Evolutionary conservation across 2,797 vertebrate species (phyloP).

Genomic region (Chrysocyon brachyurus): DNA sequence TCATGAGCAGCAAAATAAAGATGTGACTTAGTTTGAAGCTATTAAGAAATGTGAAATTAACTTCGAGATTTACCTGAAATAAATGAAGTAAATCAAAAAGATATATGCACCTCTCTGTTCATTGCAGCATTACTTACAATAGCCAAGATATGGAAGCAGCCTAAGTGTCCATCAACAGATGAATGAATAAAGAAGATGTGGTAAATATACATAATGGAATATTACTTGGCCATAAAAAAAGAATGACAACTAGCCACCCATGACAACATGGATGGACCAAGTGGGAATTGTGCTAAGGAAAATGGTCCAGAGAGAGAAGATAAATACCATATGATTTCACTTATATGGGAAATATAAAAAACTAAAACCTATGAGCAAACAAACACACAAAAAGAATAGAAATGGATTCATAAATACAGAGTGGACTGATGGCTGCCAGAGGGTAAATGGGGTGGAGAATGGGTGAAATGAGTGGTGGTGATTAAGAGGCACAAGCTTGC

Average conservation of each 20-base stretch:
- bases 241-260: neutral
- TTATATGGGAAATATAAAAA: neutral
- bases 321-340: neutral
- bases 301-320: neutral
- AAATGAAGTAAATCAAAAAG: neutral
- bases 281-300: neutral
- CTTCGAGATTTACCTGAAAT: neutral
- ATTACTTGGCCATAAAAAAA: neutral
- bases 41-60: slow-evolving; percentile 40
- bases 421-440: neutral
- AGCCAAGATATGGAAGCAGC: neutral
- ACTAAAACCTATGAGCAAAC: neutral
- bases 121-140: neutral
- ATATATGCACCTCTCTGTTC: neutral
- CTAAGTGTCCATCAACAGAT: neutral
- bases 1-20: neutral
- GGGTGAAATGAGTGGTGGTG: neutral
- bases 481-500: neutral
- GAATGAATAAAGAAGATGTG: neutral
- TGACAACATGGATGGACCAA: neutral
- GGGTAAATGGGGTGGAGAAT: neutral
- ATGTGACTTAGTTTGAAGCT: neutral
- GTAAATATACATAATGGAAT: neutral
- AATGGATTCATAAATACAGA: neutral
- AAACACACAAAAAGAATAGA: neutral